These are phyloP conservation scores for Conops quadrifasciatus DNA, from an alignment of 2,888 invertebrate genomes.

Conservation along the genomic window DNA sequence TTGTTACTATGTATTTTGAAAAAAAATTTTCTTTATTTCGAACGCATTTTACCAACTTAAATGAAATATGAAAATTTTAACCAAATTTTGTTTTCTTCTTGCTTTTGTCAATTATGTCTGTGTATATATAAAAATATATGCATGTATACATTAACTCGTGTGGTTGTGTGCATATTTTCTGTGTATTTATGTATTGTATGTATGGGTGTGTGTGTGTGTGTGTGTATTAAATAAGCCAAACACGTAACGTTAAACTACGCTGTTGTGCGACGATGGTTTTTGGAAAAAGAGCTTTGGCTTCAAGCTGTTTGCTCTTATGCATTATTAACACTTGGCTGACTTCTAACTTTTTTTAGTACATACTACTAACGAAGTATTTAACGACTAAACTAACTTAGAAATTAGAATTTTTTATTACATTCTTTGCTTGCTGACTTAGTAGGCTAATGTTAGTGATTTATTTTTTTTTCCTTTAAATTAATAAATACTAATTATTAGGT, in stretches of 20 bases:
- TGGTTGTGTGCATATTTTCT: slow-evolving; percentile 39
- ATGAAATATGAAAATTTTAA: slow-evolving; percentile 26
- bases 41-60: neutral
- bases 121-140: slow-evolving; percentile 21
- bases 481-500: neutral
- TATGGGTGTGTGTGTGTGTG: neutral
- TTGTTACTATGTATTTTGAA: slow-evolving; percentile 1
- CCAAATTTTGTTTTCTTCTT: slow-evolving; percentile 3
- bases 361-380: neutral
- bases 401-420: slow-evolving; percentile 14
- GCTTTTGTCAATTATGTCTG: too few relatives aligned
- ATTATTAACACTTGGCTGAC: neutral
- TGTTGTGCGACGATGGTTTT: slow-evolving; percentile 24
- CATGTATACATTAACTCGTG: slow-evolving; percentile 37
- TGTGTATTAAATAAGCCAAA: slow-evolving; percentile 21
- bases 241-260: neutral
- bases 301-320: neutral
- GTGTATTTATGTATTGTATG: slow-evolving; percentile 25
- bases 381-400: neutral
- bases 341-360: neutral
- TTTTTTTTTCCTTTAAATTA: neutral
- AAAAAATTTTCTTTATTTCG: slow-evolving; percentile 17
- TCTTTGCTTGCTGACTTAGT: slow-evolving; percentile 11
- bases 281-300: slow-evolving; percentile 16
- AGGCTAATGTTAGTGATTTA: slow-evolving; percentile 15